Percentiles rank a stretch among this genome's conserved stretches.
phyloP scores from a whole-genome alignment of 2,113 vertebrate species.

The Diphyllodes magnificus region DNA sequence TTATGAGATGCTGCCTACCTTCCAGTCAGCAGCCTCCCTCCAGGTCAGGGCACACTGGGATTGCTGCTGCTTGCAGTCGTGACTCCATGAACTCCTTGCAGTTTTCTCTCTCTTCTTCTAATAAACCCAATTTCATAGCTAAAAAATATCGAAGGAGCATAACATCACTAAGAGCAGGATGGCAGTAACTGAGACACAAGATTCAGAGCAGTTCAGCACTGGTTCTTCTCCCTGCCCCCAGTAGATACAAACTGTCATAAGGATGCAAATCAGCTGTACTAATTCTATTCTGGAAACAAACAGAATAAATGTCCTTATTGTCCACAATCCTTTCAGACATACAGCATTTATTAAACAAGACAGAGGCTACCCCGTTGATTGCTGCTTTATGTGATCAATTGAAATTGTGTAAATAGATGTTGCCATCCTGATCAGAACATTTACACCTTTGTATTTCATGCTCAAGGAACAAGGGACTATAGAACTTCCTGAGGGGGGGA shows the following conservation, averaged over 20 bases:
- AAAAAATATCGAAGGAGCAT: neutral
- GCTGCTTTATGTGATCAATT: neutral
- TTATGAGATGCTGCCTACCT: neutral
- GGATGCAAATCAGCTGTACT: neutral
- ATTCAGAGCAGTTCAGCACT: neutral
- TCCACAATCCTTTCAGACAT: neutral
- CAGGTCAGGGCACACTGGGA: neutral
- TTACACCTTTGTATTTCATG: neutral
- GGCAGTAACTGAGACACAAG: neutral
- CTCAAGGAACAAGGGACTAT: neutral
- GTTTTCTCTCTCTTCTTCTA: neutral
- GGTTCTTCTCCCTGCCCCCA: neutral
- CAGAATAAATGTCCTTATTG: neutral
- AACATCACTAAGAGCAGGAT: neutral
- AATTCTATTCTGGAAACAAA: neutral
- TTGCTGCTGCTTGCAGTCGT: neutral
- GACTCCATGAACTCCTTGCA: neutral
- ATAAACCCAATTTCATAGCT: neutral
- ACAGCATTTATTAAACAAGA: neutral
- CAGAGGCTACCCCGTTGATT: neutral
- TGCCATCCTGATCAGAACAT: neutral
- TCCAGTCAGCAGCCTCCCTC: neutral
- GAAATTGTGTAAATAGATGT: neutral
- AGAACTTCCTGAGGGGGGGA: neutral
- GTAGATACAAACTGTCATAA: neutral